Evolutionary conservation across 2,888 invertebrate species (phyloP).

Genomic region (Meteorus colon): DNA sequence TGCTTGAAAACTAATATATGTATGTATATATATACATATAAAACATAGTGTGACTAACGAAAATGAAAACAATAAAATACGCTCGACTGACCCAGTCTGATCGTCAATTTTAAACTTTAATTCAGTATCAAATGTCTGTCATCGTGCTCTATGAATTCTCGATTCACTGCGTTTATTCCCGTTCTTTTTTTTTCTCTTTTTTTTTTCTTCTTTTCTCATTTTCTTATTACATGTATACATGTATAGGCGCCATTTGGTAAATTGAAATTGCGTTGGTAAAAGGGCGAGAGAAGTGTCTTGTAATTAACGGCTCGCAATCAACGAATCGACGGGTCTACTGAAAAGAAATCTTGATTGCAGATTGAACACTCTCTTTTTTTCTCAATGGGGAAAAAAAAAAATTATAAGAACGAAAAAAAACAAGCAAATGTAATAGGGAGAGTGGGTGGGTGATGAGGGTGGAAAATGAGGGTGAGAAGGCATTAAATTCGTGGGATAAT

Average conservation of each 20-base stretch:
- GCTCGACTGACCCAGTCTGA: constrained; percentile 23
- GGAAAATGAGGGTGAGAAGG: constrained; percentile 46
- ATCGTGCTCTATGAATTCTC: neutral
- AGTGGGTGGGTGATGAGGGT: constrained; percentile 39
- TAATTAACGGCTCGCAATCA: constrained; percentile 47
- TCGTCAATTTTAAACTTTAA: constrained; percentile 29
- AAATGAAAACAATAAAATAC: constrained; percentile 29
- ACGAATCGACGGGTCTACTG: constrained; percentile 41
- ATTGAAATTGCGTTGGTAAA: constrained; percentile 43
- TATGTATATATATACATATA: neutral
- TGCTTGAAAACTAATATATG: neutral
- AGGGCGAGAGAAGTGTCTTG: constrained; percentile 38
- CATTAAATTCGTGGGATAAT: constrained; percentile 62
- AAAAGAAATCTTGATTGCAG: constrained; percentile 48
- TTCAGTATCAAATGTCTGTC: constrained; percentile 26
- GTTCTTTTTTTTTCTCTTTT: neutral
- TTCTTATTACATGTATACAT: neutral
- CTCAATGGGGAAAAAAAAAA: constrained; percentile 16
- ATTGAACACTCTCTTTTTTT: constrained; percentile 41
- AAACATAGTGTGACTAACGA: neutral
- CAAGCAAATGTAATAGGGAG: neutral
- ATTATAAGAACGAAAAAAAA: constrained; percentile 30
- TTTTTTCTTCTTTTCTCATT: neutral
- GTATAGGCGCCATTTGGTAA: constrained; percentile 37
- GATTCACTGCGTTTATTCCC: neutral